phyloP scores from a whole-genome alignment of 2,113 vertebrate species.

The Oxyruncus cristatus region DNA sequence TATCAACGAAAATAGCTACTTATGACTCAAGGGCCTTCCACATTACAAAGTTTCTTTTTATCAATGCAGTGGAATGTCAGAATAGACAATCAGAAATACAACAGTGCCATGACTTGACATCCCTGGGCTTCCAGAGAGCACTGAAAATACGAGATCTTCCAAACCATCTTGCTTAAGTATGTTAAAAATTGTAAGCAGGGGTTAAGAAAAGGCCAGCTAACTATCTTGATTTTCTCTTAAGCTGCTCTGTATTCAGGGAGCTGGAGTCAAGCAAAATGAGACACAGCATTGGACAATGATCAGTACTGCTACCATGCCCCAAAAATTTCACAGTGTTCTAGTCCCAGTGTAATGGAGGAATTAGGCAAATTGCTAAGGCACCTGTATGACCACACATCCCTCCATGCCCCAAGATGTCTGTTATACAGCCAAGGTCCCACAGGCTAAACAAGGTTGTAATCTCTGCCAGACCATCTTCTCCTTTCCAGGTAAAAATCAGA shows the following conservation, averaged over 20 bases:
- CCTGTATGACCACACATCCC: neutral
- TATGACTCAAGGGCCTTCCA: neutral
- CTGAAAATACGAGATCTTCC: neutral
- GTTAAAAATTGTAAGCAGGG: neutral
- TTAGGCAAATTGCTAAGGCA: neutral
- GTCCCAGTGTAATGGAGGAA: neutral
- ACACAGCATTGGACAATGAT: neutral
- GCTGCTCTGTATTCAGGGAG: neutral
- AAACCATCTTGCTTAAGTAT: neutral
- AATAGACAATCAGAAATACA: neutral
- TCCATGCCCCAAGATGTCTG: accelerated
- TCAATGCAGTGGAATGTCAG: neutral
- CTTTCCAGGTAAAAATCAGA: neutral
- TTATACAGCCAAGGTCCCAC: neutral
- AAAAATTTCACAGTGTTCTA: neutral
- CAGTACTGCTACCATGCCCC: neutral
- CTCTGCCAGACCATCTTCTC: neutral
- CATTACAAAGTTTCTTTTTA: neutral
- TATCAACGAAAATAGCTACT: neutral
- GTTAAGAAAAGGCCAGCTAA: neutral
- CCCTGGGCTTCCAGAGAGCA: neutral
- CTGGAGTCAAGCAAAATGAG: neutral
- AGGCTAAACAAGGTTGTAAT: neutral
- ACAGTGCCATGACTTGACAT: neutral
- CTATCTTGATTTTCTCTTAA: neutral